Percentiles rank a stretch among this genome's conserved stretches.
Evolutionary conservation across 2,797 vertebrate genomes (phyloP).

Genomic region (Syncerus caffer): DNA sequence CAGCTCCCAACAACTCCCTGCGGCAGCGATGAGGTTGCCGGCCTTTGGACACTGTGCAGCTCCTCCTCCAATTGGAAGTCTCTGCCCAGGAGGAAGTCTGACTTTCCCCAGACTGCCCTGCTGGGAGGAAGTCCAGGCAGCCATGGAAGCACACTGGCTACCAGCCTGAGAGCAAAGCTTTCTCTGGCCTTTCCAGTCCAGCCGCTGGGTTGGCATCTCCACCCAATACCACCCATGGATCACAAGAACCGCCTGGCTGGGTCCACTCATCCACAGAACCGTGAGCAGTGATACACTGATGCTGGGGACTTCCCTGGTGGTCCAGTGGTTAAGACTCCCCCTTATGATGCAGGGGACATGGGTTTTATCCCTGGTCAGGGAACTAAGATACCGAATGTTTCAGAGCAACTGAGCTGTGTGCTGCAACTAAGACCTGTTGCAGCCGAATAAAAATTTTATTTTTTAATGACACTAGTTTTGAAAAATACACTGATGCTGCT

Average conservation of each 20-base stretch:
- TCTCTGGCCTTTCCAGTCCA: neutral
- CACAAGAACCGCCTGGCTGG: neutral
- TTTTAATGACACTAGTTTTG: neutral
- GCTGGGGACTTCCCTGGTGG: neutral
- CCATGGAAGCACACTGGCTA: neutral
- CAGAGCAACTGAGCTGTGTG: neutral
- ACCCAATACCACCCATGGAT: neutral
- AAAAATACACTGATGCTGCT: neutral
- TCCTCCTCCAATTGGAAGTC: neutral
- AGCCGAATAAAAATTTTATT: neutral
- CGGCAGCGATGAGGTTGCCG: too few species aligned
- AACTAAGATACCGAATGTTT: neutral
- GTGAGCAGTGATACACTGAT: accelerated
- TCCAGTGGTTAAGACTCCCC: neutral
- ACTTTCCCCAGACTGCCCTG: neutral
- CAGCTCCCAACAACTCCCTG: neutral
- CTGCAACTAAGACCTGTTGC: neutral
- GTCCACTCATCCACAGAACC: neutral
- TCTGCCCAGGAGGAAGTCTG: neutral
- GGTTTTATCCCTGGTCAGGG: neutral
- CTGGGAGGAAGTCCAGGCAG: neutral
- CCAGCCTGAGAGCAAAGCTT: neutral
- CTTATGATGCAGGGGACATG: neutral
- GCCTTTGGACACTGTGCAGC: neutral
- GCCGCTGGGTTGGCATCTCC: accelerated